Evolutionary conservation across 2,888 invertebrate genomes (phyloP).

Genomic region (Andrena flavipes): DNA sequence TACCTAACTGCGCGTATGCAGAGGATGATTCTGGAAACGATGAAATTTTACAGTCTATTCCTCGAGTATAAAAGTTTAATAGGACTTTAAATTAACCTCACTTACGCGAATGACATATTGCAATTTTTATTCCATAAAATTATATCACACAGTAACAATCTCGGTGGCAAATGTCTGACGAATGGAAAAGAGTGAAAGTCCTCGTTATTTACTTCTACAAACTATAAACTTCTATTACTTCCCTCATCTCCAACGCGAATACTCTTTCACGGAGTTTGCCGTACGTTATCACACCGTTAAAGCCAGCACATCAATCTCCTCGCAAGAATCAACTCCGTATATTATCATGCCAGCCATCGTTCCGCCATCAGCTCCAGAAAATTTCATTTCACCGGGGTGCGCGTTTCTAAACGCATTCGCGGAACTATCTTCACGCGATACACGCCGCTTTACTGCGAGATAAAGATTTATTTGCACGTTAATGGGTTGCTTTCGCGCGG

Average conservation of each 20-base stretch:
- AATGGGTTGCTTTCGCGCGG: neutral
- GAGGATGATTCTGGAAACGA: neutral
- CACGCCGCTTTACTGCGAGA: neutral
- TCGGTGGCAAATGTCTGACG: too few species aligned
- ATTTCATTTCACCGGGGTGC: slow-evolving; percentile 10
- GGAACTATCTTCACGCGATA: neutral
- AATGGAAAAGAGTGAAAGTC: too few species aligned
- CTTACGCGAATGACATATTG: too few species aligned
- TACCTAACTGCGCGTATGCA: neutral
- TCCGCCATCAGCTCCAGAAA: neutral
- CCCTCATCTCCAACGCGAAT: neutral
- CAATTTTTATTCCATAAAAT: too few species aligned
- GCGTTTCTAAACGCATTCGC: neutral
- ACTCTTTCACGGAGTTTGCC: neutral
- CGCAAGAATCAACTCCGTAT: neutral
- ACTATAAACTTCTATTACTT: neutral
- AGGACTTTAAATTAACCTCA: too few species aligned
- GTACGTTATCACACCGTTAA: neutral
- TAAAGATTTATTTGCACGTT: slow-evolving; percentile 4
- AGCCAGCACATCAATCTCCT: neutral
- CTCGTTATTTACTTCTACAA: neutral
- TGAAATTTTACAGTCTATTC: too few species aligned
- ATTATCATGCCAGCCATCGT: neutral
- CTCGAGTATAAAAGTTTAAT: too few species aligned
- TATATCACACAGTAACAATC: too few species aligned